These are phyloP conservation scores for Leptosomus discolor DNA, from an alignment of 2,113 vertebrate genomes.

Conservation along the genomic window DNA sequence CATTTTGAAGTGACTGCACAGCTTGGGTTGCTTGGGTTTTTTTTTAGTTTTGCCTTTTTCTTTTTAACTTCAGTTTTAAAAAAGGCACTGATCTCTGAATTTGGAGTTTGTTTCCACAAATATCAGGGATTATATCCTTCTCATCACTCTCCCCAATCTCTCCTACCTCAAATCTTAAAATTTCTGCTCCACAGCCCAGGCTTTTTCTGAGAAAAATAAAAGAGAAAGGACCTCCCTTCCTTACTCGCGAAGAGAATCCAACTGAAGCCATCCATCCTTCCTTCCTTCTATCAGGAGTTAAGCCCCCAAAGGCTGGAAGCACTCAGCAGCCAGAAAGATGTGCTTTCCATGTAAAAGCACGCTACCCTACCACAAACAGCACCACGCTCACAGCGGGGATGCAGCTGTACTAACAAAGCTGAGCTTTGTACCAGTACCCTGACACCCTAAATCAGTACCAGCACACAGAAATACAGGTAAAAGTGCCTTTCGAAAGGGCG, in stretches of 20 bases:
- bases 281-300: neutral
- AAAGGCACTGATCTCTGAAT: neutral
- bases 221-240: neutral
- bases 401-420: neutral
- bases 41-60: neutral
- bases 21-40: neutral
- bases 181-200: neutral
- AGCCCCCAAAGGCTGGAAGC: neutral
- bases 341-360: neutral
- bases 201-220: neutral
- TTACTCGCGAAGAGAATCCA: neutral
- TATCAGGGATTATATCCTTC: neutral
- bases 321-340: neutral
- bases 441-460: neutral
- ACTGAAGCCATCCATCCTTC: neutral
- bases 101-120: neutral
- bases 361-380: neutral
- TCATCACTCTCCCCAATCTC: neutral
- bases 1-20: neutral
- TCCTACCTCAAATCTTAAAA: neutral
- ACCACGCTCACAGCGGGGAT: fast-evolving
- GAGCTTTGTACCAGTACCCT: neutral
- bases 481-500: neutral
- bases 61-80: neutral
- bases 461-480: neutral